Conservation (phyloP, 2,888 invertebrate genomes). For the Sacculina carcini region DNA sequence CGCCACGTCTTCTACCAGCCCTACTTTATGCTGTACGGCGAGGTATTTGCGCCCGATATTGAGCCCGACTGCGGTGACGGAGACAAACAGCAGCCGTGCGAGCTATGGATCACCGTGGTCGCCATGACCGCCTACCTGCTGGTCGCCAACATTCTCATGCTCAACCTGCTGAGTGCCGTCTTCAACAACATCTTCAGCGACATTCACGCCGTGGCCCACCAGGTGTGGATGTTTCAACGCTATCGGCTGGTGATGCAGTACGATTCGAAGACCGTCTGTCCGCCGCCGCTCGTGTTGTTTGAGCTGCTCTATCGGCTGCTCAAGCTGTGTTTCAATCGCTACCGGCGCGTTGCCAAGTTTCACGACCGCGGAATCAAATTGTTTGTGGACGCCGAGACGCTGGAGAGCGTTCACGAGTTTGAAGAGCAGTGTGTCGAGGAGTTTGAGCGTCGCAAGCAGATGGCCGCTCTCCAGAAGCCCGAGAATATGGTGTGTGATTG, state of each 20-base stretch:
- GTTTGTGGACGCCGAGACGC: conserved; percentile 72
- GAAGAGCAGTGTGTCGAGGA: conserved; percentile 97
- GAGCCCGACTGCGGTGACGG: conserved; percentile 46
- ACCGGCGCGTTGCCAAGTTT: conserved; percentile 30
- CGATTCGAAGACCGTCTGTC: conserved; percentile 83
- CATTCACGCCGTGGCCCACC: conserved; percentile 74
- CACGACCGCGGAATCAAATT: conserved; percentile 81
- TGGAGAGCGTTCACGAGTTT: conserved; percentile 84
- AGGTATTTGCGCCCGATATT: conserved; percentile 83
- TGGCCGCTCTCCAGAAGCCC: conserved; percentile 32
- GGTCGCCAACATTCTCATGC: conserved; percentile 83
- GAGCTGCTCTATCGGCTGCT: conserved; percentile 63
- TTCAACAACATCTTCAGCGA: conserved; percentile 77
- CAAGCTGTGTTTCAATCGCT: conserved; percentile 43
- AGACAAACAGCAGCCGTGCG: conserved; percentile 31
- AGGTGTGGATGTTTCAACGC: conserved; percentile 97
- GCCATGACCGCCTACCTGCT: conserved; percentile 89
- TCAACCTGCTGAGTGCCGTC: conserved; percentile 91
- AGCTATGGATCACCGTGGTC: conserved; percentile 63
- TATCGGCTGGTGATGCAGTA: conserved; percentile 97
- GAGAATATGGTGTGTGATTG: neutral
- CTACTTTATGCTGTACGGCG: conserved; percentile 98
- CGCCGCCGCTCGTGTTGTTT: conserved; percentile 73
- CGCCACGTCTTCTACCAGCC: conserved; percentile 65
- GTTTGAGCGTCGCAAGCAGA: conserved; percentile 61